phyloP scores from a whole-genome alignment of 2,113 vertebrate genomes.

The Heliornis fulica region DNA sequence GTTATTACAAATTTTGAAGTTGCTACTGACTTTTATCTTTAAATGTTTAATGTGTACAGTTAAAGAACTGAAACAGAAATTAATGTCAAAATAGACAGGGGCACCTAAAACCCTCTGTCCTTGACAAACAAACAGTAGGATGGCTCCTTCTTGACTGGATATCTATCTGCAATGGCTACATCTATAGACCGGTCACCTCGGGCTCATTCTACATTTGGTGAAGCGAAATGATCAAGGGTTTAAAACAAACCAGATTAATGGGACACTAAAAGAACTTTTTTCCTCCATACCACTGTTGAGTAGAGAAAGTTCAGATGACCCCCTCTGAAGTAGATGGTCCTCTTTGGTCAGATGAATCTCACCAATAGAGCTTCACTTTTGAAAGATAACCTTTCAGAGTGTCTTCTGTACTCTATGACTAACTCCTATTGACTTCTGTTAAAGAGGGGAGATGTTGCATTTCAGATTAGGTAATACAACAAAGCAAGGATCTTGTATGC shows the following conservation, averaged over 20 bases:
- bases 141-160: not conserved
- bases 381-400: not conserved
- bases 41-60: not conserved
- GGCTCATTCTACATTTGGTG: not conserved
- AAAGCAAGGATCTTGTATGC: not conserved
- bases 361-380: not conserved
- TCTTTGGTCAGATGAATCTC: not conserved
- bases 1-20: not conserved
- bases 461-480: not conserved
- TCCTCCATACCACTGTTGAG: not conserved
- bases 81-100: not conserved
- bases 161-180: not conserved
- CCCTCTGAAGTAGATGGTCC: not conserved
- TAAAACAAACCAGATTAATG: not conserved
- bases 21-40: not conserved
- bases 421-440: not conserved
- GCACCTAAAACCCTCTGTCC: rapidly evolving
- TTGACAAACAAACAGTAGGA: not conserved
- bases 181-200: not conserved
- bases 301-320: not conserved
- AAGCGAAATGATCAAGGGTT: not conserved
- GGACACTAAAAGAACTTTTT: not conserved
- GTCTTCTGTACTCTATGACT: not conserved
- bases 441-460: not conserved
- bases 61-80: not conserved